Base-by-base conservation (phyloP, 2,888 invertebrate species). In the Andrena bicolor region DNA sequence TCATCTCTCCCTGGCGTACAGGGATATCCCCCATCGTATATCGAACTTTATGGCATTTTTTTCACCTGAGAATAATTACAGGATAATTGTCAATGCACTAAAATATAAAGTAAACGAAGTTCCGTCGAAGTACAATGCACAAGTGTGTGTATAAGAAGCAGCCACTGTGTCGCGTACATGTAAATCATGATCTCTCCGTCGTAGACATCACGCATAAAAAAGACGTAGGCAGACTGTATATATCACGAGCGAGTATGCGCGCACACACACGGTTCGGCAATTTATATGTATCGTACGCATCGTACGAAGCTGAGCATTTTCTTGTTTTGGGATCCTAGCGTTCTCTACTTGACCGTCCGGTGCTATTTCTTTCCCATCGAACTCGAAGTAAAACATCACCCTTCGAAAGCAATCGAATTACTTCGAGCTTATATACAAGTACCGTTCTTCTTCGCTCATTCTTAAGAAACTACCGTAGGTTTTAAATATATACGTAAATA, bases 41-140 rank as follows among this genome's bases (percentile, higher is more conserved):
- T 80, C 79, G 80, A 78, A 80, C 80, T 78, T 80, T 80, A 78
- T 78, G 80, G 79, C 80, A 78, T 80, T 71, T 41, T 71, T 41
- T 76, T 64, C 41, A 80, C 79, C 80, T 78, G 80, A 80, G 80
- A 80, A 78, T 78, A 71, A 80, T 80, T 80, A 71, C 71, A 80
- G 65, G 65, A 66, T 71, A 78, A 78, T 78, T 63, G 66, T 78
- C 74, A 30, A 75, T 68, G 53, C 65, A 78, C 66, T 78, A 75
- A 56, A 78, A 78, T 75, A 41, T 61, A 78, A 75, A 68, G n/a
- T 75, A 78, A 76, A 73, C n/a, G 63, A 77, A 56, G 61, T 64
- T 48, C 28, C 28, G 72, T 72, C 41, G 23, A 76, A 78, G 53
- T 78, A 74, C 66, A 78, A 77, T 78, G 48, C 65, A 61, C 60